Conservation (phyloP, 2,888 invertebrate species). For the Thera obeliscata region DNA sequence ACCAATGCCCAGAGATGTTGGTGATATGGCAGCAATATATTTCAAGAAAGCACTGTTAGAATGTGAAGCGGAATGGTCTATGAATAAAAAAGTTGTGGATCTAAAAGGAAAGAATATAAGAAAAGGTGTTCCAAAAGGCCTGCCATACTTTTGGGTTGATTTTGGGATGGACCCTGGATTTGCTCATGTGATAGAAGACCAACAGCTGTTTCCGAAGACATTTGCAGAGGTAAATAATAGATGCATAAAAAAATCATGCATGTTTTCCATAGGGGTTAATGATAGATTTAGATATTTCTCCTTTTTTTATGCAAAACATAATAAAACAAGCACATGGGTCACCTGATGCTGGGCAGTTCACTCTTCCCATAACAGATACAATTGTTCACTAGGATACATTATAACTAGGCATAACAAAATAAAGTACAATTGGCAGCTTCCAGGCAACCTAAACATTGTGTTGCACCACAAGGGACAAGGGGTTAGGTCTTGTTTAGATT, state of each 20-base stretch:
- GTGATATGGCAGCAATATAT: slow-evolving; percentile 96
- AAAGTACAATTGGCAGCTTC: too few relatives aligned
- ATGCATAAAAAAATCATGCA: neutral
- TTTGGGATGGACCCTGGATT: slow-evolving; percentile 96
- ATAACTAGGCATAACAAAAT: too few relatives aligned
- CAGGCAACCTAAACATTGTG: too few relatives aligned
- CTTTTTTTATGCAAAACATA: too few relatives aligned
- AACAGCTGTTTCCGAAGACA: slow-evolving; percentile 91
- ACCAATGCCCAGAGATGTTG: slow-evolving; percentile 92
- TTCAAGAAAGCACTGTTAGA: slow-evolving; percentile 99
- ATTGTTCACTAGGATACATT: too few relatives aligned
- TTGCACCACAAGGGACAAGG: too few relatives aligned
- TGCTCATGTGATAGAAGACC: slow-evolving; percentile 98
- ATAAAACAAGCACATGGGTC: too few relatives aligned
- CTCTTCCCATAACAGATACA: too few relatives aligned
- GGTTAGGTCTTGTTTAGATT: too few relatives aligned
- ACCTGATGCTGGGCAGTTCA: too few relatives aligned
- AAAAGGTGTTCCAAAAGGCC: slow-evolving; percentile 93
- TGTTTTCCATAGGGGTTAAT: too few relatives aligned
- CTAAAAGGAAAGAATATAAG: slow-evolving; percentile 88
- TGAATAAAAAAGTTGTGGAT: slow-evolving; percentile 92
- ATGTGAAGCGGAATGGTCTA: slow-evolving; percentile 97
- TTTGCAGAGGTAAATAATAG: slow-evolving; percentile 91
- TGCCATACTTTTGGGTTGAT: slow-evolving; percentile 97
- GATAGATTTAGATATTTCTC: too few relatives aligned